Evolutionary conservation across 92 coral and sea anemone species (phyloP), one percentile per base, ranked within the genome.

Genomic region (Epizoanthus illoricatus): DNA sequence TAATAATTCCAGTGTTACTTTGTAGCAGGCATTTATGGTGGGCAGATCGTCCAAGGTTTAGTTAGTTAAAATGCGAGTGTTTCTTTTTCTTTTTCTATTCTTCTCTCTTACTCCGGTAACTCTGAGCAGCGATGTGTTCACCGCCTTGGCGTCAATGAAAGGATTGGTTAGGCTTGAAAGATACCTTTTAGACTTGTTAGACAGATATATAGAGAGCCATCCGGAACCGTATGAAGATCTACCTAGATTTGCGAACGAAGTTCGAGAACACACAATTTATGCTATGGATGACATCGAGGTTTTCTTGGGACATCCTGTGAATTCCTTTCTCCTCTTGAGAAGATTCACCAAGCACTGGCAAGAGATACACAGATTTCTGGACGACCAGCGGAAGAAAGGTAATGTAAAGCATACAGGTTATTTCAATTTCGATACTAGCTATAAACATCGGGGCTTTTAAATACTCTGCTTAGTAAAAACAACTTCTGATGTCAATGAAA

Each of bases 261-360:
- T 81, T 0, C 72, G 86, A 42, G 86, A 81, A 54, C 75, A 40
- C 41, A 23, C 65, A 13, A 67, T 69, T 36, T 18, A 54, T 17
- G 94, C 90, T 3, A 69, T 71, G 47, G 82, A 85, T 36, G 90
- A 89, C 55, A 75, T 87, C 0, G 99, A 97, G 62, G 73, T 73
- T 39, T 97, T 93, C 79, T 84, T 92, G 8, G 94, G 92, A 5
- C 99, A 97, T 67, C 99, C 99, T 0, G 90, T 97, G 12, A 97
- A 97, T 24, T 86, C 94, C 2, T 90, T 89, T 49, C 88, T 91
- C 62, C 90, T 97, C 24, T 80, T 92, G 20, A 74, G 98, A 56
- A 81, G 99, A 33, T 97, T 94, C 49, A 69, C 87, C 0, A 85
- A 89, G 65, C 87, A 90, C 36, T 97, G 99, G 99, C 86, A 70